Evolutionary conservation across 1,140 invertebrate genomes (phyloP).

Genomic region (Ceratina calcarata): DNA sequence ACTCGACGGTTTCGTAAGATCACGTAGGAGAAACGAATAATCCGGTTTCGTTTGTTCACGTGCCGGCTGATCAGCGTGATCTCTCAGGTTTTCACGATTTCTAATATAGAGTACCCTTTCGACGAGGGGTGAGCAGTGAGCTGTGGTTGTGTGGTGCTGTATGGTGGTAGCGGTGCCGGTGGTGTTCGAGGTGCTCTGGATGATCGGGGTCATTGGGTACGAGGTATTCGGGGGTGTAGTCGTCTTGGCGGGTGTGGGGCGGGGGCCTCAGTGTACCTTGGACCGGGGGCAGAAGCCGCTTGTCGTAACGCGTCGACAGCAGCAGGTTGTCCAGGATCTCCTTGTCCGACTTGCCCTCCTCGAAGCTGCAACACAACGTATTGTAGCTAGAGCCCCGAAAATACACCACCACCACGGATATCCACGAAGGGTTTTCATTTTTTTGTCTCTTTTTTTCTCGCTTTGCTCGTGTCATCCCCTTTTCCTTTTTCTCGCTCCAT

Average conservation of each 20-base stretch:
- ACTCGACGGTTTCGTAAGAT: no score
- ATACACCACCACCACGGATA: neutral
- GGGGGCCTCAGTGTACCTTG: constrained; percentile 85
- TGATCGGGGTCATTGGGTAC: constrained; percentile 76
- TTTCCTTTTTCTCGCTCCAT: neutral
- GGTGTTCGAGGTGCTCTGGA: constrained; percentile 77
- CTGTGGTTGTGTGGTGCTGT: constrained; percentile 79
- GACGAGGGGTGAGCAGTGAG: constrained; percentile 78
- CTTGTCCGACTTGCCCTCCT: constrained; percentile 93
- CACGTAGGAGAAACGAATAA: neutral
- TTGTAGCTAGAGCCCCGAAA: constrained; percentile 50
- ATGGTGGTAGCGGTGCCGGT: constrained; percentile 75
- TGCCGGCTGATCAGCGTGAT: constrained; percentile 27
- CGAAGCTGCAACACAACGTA: constrained; percentile 85
- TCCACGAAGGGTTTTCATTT: neutral
- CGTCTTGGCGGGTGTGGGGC: constrained; percentile 77
- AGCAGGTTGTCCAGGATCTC: constrained; percentile 92
- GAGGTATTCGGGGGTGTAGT: constrained; percentile 73
- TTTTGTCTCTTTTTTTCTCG: neutral
- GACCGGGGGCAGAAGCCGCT: constrained; percentile 91
- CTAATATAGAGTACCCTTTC: constrained; percentile 73
- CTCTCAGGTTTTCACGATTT: constrained; percentile 28
- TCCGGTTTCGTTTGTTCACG: constrained; percentile 15
- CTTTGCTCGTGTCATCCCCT: neutral
- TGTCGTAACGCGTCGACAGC: constrained; percentile 90